Conservation (phyloP, 2,888 invertebrate species). For the Stramonita haemastoma region DNA sequence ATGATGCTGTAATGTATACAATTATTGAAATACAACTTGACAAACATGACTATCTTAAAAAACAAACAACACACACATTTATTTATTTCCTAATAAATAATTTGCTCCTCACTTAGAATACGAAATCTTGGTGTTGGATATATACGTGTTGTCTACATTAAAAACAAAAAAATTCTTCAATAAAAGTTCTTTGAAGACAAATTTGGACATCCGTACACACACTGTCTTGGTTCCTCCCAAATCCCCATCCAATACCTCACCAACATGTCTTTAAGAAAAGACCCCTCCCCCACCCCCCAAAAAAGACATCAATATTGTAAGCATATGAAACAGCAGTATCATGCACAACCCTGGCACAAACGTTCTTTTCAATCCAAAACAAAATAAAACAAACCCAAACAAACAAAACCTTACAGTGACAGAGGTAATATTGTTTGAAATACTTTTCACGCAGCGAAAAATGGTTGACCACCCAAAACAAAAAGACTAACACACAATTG, state of each 20-base stretch:
- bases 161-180: not conserved
- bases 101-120: conserved; percentile 3
- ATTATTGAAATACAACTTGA: no score
- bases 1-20: no score
- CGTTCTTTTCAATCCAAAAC: not conserved
- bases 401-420: not conserved
- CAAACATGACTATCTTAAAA: no score
- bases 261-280: not conserved
- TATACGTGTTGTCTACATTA: not conserved
- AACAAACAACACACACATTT: not conserved
- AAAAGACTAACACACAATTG: not conserved
- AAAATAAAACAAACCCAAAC: not conserved
- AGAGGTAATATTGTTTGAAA: conserved; percentile 37
- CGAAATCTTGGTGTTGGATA: not conserved
- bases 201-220: not conserved
- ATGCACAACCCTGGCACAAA: conserved; percentile 34
- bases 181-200: not conserved
- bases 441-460: conserved; percentile 17
- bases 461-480: not conserved
- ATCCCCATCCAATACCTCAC: not conserved
- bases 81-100: not conserved
- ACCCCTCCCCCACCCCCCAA: not conserved
- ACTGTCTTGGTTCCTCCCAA: not conserved
- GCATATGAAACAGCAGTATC: conserved; percentile 31
- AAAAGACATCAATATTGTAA: not conserved